Base-by-base conservation (phyloP, 2,113 vertebrate genomes). In the Noctilio leporinus region DNA sequence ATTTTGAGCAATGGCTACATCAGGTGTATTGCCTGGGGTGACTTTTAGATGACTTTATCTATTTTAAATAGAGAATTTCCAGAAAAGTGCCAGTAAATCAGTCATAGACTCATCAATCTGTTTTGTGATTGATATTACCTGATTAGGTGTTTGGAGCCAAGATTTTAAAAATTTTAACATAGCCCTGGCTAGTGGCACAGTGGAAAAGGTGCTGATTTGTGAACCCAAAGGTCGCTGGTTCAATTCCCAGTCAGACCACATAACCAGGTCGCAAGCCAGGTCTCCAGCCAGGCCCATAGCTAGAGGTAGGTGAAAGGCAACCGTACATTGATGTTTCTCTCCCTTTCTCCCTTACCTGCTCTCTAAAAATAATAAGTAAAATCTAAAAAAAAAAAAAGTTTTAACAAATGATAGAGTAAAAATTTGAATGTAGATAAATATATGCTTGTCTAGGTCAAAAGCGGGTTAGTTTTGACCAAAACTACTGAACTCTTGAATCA, bases 401-500 rank as follows among this genome's bases (percentile, higher is more conserved):
- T 88, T 91, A 93, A 35, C 40, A 92, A 64, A 67, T 43, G 70
- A 55, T 24, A 78, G 40, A 95, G n/a, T 49, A 87, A 93, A 76
- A 53, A 78, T 93, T 82, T 51, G 40, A 33, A 53, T 73, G 43
- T 82, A 94, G 49, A 84, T 75, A 28, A 92, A 62, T 72, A 55
- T 53, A 89, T 38, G 47, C 53, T 77, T 72, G 45, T 38, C 16
- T 85, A 47, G n/a, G 40, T 91, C 59, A 83, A 92, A 93, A 17
- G 20, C 22, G 93, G 43, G 4, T 40, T 80, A 57, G 8, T 51
- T 92, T 90, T 94, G 62, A 87, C 38, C 65, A 65, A 86, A 87
- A 40, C 7, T 53, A n/a, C 26, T 65, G 28, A 77, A 89, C 5
- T 47, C 57, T 67, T 82, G 7, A 0, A 55, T 94, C n/a, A 69